Evolutionary conservation across 2,113 vertebrate genomes (phyloP).

Genomic region (Phalacrocorax carbo): DNA sequence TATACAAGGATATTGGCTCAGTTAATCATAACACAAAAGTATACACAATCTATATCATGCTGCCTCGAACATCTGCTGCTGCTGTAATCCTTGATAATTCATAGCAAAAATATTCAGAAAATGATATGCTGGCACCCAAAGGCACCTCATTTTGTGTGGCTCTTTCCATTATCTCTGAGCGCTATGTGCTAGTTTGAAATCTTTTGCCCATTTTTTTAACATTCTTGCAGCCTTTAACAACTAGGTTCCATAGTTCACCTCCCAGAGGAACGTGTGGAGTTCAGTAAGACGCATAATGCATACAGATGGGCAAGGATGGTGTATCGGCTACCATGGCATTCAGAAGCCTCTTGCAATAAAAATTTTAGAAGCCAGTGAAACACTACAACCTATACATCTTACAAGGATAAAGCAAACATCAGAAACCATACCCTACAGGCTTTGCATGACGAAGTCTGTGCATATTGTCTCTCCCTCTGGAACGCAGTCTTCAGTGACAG

Average conservation of each 20-base stretch:
- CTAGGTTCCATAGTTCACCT: neutral
- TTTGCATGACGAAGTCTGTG: neutral
- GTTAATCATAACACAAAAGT: neutral
- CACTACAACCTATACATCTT: neutral
- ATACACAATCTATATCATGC: constrained; percentile 10
- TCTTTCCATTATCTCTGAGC: neutral
- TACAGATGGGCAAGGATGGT: neutral
- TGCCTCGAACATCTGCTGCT: constrained; percentile 55
- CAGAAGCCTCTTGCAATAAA: neutral
- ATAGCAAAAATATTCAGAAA: constrained; percentile 34
- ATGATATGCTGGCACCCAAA: neutral
- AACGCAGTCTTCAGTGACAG: constrained; percentile 45
- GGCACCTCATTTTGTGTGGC: neutral
- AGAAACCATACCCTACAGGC: constrained; percentile 19
- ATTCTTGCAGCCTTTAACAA: neutral
- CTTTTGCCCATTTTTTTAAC: neutral
- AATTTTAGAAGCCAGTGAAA: neutral
- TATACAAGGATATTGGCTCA: constrained; percentile 8
- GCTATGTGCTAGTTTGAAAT: neutral
- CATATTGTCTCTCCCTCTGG: constrained; percentile 47
- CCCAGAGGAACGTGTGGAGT: neutral
- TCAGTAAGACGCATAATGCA: neutral
- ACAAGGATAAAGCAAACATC: constrained; percentile 16
- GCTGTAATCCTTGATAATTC: constrained; percentile 24
- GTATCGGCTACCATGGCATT: neutral